A percentile compares a stretch with the other conserved stretches of the same genome.
Conservation (phyloP, 2,888 invertebrate genomes). For the Ernsta delagoae region DNA sequence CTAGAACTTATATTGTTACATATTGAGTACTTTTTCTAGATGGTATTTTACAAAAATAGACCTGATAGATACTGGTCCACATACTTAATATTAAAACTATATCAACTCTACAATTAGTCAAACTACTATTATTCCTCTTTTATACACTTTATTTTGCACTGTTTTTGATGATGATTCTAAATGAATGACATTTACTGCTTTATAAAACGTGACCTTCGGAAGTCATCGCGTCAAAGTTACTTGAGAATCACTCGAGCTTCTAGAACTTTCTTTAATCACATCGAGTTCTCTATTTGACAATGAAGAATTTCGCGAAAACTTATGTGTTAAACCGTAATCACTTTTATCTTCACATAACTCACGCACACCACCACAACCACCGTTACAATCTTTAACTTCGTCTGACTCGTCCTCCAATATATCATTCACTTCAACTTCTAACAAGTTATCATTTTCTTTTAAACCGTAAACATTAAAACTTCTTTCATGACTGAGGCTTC, state of each 20-base stretch:
- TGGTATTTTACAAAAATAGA: conserved; percentile 46
- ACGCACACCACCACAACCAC: conserved; percentile 52
- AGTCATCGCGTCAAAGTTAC: conserved; percentile 82
- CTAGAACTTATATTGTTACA: too few relatives aligned
- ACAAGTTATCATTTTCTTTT: conserved; percentile 71
- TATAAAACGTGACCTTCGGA: conserved; percentile 77
- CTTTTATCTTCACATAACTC: conserved; percentile 74
- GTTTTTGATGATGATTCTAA: conserved; percentile 65
- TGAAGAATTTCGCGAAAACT: conserved; percentile 79
- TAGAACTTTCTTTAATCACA: conserved; percentile 81
- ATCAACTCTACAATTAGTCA: conserved; percentile 25
- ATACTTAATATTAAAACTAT: conserved; percentile 36
- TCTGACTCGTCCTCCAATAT: conserved; percentile 68
- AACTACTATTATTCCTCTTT: conserved; percentile 31
- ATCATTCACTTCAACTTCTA: conserved; percentile 78
- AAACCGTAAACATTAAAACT: conserved; percentile 66
- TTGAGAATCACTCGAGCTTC: conserved; percentile 83
- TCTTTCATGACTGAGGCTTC: conserved; percentile 76
- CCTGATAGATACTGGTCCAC: conserved; percentile 52
- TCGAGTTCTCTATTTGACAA: conserved; percentile 80
- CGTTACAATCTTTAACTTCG: conserved; percentile 67
- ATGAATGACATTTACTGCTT: conserved; percentile 73
- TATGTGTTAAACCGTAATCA: conserved; percentile 70
- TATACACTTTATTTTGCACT: conserved; percentile 50
- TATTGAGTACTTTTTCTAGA: conserved; percentile 8